Percentiles rank a stretch among this genome's conserved stretches.
Conservation (phyloP, 2,113 vertebrate species). For the Brienomyrus brachyistius region DNA sequence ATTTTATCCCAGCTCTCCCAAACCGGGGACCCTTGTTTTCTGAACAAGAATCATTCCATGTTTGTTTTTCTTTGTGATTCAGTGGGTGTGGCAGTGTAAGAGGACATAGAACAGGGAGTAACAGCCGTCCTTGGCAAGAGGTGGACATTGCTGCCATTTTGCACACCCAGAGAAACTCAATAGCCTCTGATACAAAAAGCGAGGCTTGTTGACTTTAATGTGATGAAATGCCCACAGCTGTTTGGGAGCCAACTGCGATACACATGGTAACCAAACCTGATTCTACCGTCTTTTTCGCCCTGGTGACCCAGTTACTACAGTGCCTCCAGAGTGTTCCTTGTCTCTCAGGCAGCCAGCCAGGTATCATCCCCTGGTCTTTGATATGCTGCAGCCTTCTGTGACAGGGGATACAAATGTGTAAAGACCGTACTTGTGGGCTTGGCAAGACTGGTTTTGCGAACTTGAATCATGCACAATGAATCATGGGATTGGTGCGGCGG, state of each 20-base stretch:
- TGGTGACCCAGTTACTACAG: not conserved
- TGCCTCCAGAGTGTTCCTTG: not conserved
- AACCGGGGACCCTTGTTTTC: slow-evolving; percentile 19
- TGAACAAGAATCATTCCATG: slow-evolving; percentile 27
- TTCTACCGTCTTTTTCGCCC: not conserved
- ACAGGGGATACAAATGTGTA: not conserved
- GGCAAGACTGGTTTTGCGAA: too few relatives aligned
- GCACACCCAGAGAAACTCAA: slow-evolving; percentile 14
- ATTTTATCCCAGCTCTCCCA: not conserved
- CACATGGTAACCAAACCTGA: not conserved
- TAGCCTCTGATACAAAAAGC: slow-evolving; percentile 25
- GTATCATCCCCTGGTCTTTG: not conserved
- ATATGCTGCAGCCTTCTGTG: not conserved
- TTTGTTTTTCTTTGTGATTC: slow-evolving; percentile 39
- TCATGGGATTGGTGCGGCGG: too few relatives aligned
- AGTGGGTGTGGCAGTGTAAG: slow-evolving; percentile 32
- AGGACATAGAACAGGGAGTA: slow-evolving; percentile 25
- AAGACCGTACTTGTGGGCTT: too few relatives aligned
- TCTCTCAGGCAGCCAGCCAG: not conserved
- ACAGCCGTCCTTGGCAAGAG: slow-evolving; percentile 26
- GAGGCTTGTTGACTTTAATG: slow-evolving; percentile 21
- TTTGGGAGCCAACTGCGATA: not conserved
- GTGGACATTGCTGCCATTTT: not conserved
- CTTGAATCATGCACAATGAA: too few relatives aligned
- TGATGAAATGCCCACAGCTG: slow-evolving; percentile 19